Conservation (phyloP, 1,140 invertebrate genomes). For the Trichonephila clavipes region DNA sequence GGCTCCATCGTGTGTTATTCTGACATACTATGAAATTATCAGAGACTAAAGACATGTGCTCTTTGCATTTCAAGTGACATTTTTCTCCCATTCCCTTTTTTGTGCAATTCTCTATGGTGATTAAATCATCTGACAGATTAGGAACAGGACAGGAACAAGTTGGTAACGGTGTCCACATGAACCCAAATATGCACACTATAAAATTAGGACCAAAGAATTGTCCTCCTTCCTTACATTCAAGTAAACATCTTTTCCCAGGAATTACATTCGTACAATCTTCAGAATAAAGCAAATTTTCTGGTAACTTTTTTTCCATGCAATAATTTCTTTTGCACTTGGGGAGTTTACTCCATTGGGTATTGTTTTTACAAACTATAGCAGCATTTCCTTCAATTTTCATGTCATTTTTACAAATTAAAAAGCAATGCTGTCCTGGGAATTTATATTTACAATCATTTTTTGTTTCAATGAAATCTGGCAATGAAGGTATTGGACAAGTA, state of each 20-base stretch:
- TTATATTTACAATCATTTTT: conserved; percentile 16
- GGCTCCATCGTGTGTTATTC: not conserved
- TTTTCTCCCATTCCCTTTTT: not conserved
- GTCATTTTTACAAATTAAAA: not conserved
- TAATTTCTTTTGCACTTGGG: not conserved
- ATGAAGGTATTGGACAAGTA: conserved; percentile 19
- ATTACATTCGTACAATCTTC: not conserved
- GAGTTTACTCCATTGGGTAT: not conserved
- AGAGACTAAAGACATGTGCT: not conserved
- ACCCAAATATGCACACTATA: not conserved
- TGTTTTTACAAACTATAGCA: not conserved
- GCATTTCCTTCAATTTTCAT: not conserved
- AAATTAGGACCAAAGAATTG: not conserved
- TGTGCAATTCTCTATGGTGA: not conserved
- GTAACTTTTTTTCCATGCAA: not conserved
- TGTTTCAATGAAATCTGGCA: not conserved
- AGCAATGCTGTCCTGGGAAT: not conserved
- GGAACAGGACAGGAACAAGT: not conserved
- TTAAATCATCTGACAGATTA: not conserved
- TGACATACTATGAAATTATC: not conserved
- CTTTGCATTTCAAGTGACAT: conserved; percentile 8
- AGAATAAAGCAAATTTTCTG: not conserved
- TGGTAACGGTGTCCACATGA: not conserved
- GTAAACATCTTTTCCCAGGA: not conserved
- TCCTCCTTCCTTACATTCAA: conserved; percentile 13